Percentiles rank a stretch among this genome's conserved stretches.
Conservation (phyloP, 2,888 invertebrate genomes). For the Pyrrhosoma nymphula region DNA sequence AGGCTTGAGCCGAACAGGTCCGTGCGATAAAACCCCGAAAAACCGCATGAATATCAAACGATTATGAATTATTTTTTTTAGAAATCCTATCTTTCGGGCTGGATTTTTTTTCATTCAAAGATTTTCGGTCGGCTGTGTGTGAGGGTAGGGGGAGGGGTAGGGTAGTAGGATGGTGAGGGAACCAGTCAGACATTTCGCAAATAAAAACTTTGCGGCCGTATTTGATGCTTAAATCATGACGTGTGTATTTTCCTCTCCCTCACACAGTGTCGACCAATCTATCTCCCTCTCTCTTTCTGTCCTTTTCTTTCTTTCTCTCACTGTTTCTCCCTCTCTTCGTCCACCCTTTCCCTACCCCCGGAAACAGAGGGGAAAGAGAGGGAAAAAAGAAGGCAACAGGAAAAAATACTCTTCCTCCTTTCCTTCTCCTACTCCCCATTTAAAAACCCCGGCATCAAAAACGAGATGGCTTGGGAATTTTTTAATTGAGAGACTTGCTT, state of each 20-base stretch:
- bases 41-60: conserved; percentile 19
- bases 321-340: not conserved
- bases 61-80: not conserved
- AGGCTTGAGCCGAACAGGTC: not conserved
- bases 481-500: conserved; percentile 64
- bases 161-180: not conserved
- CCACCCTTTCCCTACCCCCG: not conserved
- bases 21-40: conserved; percentile 3
- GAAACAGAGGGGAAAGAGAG: not conserved
- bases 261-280: not conserved
- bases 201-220: conserved; percentile 39
- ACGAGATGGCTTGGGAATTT: conserved; percentile 25
- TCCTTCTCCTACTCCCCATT: not conserved
- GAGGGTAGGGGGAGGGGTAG: not conserved
- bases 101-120: not conserved
- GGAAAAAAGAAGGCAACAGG: not conserved
- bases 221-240: conserved; percentile 27
- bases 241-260: not conserved
- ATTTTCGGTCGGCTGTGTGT: not conserved
- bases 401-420: not conserved
- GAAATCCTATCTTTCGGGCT: not conserved
- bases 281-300: not conserved
- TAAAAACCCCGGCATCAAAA: conserved; percentile 34
- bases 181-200: conserved; percentile 4
- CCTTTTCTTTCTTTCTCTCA: not conserved